Conservation (phyloP, 2,797 vertebrate genomes). For the Anguilla anguilla region DNA sequence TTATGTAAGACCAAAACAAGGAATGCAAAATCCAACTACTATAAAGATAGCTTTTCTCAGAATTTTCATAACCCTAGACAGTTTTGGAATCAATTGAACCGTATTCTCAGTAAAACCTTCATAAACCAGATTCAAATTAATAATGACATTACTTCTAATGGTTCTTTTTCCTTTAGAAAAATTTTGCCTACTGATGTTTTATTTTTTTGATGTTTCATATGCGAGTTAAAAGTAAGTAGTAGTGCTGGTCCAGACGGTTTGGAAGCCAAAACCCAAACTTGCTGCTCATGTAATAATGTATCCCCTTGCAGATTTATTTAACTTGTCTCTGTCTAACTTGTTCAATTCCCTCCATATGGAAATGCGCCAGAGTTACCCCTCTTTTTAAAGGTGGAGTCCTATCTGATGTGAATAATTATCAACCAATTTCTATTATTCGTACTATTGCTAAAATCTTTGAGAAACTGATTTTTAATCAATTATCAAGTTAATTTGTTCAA, state of each 20-base stretch:
- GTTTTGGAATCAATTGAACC: too few species aligned
- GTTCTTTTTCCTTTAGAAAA: not conserved
- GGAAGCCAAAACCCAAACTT: not conserved
- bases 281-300: not conserved
- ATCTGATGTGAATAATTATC: not conserved
- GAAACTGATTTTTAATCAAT: not conserved
- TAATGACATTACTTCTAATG: not conserved
- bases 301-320: slow-evolving; percentile 13
- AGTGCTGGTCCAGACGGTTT: not conserved
- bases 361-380: slow-evolving; percentile 5
- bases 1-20: too few species aligned
- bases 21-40: too few species aligned
- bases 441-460: not conserved
- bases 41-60: too few species aligned
- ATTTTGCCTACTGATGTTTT: too few species aligned
- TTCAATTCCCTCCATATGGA: slow-evolving; percentile 13
- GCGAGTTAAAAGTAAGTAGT: not conserved
- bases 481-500: too few species aligned
- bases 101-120: too few species aligned
- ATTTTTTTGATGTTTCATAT: too few species aligned
- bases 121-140: not conserved
- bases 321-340: not conserved
- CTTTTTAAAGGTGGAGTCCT: not conserved
- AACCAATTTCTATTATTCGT: slow-evolving; percentile 9
- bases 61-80: too few species aligned